phyloP scores from a whole-genome alignment of 2,113 vertebrate species.

The Verasper variegatus region DNA sequence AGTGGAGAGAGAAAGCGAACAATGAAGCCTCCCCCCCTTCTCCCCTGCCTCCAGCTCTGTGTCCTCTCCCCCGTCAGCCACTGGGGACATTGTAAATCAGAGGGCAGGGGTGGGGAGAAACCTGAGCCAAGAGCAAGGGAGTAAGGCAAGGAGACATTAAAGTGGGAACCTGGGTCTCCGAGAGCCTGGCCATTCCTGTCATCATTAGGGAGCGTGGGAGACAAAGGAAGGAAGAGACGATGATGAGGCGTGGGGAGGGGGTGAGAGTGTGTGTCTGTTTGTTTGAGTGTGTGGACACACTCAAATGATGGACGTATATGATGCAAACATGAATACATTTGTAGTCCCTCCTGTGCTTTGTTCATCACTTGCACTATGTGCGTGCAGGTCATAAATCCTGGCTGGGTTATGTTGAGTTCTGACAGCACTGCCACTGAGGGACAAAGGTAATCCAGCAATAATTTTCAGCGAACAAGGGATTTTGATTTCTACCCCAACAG shows the following conservation, averaged over 20 bases:
- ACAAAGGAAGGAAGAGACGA: constrained; percentile 62
- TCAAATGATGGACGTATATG: constrained; percentile 6
- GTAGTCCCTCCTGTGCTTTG: constrained; percentile 1
- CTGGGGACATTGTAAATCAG: constrained; percentile 79
- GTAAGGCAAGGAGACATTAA: constrained; percentile 72
- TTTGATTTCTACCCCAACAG: constrained; percentile 63
- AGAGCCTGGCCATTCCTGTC: constrained; percentile 47
- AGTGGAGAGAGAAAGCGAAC: constrained; percentile 62
- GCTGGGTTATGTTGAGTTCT: constrained; percentile 31
- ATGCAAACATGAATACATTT: constrained; percentile 25
- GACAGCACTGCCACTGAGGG: constrained; percentile 50
- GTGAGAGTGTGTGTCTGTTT: neutral
- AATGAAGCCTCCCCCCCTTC: constrained; percentile 46
- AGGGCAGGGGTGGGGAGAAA: constrained; percentile 57
- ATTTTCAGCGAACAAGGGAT: constrained; percentile 70
- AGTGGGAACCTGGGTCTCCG: constrained; percentile 56
- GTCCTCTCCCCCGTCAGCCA: constrained; percentile 53
- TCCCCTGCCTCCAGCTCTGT: constrained; percentile 36
- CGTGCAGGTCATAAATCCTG: constrained; percentile 48
- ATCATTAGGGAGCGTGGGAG: constrained; percentile 59
- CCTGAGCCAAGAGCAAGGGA: constrained; percentile 59
- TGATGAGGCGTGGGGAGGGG: neutral
- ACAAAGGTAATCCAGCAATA: constrained; percentile 70
- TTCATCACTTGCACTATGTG: neutral
- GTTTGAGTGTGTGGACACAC: neutral